Evolutionary conservation across 2,113 vertebrate species (phyloP).

Genomic region (Gallinago paraguaiae): DNA sequence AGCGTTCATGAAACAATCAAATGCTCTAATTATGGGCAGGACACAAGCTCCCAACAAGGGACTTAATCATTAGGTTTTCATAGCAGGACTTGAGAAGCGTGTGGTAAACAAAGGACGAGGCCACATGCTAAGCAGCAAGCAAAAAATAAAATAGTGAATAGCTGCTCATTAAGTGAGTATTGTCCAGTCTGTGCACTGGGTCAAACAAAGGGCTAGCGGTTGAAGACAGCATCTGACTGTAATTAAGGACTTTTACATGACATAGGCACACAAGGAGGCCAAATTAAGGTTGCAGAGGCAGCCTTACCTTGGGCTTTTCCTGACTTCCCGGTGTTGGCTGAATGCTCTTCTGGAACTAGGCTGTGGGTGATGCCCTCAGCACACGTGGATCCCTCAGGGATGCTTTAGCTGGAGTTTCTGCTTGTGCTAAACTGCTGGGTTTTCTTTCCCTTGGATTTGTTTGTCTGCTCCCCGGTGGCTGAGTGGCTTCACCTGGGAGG

Average conservation of each 20-base stretch:
- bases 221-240: neutral
- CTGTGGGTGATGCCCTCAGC: neutral
- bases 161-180: neutral
- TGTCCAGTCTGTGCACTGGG: neutral
- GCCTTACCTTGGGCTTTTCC: neutral
- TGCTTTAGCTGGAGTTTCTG: neutral
- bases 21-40: neutral
- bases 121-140: neutral
- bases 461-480: neutral
- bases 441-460: neutral
- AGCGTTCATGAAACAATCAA: neutral
- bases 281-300: neutral
- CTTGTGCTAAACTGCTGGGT: neutral
- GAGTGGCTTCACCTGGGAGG: neutral
- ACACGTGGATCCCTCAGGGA: fast-evolving
- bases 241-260: neutral
- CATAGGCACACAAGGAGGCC: neutral
- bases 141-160: neutral
- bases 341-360: neutral
- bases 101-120: neutral
- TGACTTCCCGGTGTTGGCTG: neutral
- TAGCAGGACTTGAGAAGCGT: neutral
- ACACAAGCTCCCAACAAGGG: neutral
- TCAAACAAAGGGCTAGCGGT: neutral
- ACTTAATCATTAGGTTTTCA: neutral